Conservation (phyloP, 2,113 vertebrate species). For the Gymnocephalus cernua region DNA sequence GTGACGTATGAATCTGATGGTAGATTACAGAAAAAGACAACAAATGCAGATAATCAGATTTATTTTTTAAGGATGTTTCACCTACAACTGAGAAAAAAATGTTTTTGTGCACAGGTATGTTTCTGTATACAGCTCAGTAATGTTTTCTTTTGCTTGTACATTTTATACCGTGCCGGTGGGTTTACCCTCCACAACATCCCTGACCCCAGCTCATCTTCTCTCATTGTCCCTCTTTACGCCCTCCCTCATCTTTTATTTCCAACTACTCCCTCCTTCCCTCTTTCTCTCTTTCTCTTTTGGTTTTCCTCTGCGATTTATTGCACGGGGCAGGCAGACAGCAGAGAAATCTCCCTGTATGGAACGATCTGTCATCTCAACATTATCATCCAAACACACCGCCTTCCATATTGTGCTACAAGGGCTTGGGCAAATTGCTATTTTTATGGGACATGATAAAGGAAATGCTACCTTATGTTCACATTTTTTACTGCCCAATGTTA, state of each 20-base stretch:
- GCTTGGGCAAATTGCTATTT: conserved; percentile 97
- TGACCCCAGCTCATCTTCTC: conserved; percentile 60
- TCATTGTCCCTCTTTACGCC: conserved; percentile 29
- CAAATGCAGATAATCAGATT: not conserved
- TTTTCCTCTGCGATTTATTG: conserved; percentile 86
- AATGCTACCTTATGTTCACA: conserved; percentile 95
- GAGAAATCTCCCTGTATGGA: conserved; percentile 91
- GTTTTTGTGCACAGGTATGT: not conserved
- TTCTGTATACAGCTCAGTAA: not conserved
- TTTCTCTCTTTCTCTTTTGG: conserved; percentile 50
- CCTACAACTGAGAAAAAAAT: not conserved
- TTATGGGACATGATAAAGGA: conserved; percentile 97
- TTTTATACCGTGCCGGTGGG: conserved; percentile 5
- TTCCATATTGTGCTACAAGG: conserved; percentile 95
- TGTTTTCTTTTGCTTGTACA: conserved; percentile 17
- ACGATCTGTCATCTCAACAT: conserved; percentile 96
- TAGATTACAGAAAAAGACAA: not conserved
- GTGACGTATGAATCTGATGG: not conserved
- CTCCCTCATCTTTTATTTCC: conserved; percentile 59
- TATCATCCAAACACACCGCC: conserved; percentile 94
- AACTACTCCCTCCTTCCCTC: conserved; percentile 34
- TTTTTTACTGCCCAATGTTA: conserved; percentile 90
- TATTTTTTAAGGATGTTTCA: not conserved
- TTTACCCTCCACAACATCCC: conserved; percentile 44
- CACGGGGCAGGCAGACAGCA: conserved; percentile 83